These are phyloP conservation scores for Pocillopora damicornis DNA, from an alignment of 64 coral and sea anemone species.

Conservation along the genomic window DNA sequence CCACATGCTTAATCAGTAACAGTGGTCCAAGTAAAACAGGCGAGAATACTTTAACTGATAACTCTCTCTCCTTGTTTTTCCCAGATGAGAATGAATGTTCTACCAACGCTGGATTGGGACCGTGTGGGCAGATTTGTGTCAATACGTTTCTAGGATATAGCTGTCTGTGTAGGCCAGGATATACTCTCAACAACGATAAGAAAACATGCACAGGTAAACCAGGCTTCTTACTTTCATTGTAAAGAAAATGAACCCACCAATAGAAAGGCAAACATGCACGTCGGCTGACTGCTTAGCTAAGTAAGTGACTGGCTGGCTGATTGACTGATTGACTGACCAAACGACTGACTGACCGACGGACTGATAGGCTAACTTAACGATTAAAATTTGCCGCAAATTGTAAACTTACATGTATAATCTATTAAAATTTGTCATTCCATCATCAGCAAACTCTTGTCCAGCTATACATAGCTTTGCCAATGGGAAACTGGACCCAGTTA, in stretches of 20 bases:
- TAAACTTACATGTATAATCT: not conserved
- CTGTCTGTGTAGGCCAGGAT: constrained; percentile 70
- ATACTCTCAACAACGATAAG: constrained; percentile 44
- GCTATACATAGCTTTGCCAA: constrained; percentile 50
- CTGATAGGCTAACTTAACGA: not conserved
- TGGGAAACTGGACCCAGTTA: constrained; percentile 57
- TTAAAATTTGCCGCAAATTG: no score
- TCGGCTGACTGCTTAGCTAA: no score
- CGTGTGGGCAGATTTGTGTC: constrained; percentile 73
- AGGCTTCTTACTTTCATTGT: no score
- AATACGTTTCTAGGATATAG: constrained; percentile 37
- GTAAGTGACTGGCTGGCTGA: not conserved
- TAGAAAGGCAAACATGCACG: not conserved
- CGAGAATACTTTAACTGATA: not conserved
- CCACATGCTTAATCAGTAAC: no score
- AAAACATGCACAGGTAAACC: constrained; percentile 44
- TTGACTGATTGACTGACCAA: not conserved
- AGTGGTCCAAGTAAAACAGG: no score
- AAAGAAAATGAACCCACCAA: not conserved
- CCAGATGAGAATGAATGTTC: constrained; percentile 73
- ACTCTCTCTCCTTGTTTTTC: not conserved
- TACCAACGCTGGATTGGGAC: constrained; percentile 60
- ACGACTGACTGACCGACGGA: not conserved
- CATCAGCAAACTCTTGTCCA: constrained; percentile 59
- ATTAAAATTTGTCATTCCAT: not conserved